A percentile compares a stretch with the other conserved stretches of the same genome.
Evolutionary conservation across 2,797 vertebrate species (phyloP).

Genomic region (Mormyrus proboscirostris): DNA sequence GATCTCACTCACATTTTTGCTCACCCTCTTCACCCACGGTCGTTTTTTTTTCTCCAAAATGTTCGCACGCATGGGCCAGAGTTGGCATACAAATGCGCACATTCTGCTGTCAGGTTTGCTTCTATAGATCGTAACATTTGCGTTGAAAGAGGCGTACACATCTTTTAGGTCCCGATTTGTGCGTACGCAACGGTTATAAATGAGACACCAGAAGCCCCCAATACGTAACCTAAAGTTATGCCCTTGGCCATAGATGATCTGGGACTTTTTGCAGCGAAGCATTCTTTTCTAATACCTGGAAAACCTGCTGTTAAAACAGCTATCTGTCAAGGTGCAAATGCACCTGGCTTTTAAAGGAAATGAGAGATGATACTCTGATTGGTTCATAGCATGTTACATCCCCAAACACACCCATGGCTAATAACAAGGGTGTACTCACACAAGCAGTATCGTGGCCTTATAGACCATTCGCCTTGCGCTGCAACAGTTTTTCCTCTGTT

Average conservation of each 20-base stretch:
- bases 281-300: not conserved
- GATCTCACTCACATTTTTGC: no score
- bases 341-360: not conserved
- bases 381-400: not conserved
- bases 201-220: not conserved
- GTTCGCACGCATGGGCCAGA: no score
- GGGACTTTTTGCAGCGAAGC: not conserved
- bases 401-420: not conserved
- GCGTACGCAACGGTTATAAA: no score
- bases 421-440: not conserved
- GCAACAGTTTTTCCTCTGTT: not conserved
- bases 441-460: not conserved
- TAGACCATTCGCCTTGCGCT: not conserved
- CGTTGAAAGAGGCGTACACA: no score
- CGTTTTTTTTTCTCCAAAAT: no score
- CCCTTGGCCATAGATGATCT: not conserved
- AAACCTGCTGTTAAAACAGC: not conserved
- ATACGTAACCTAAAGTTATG: not conserved
- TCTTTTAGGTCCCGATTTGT: no score
- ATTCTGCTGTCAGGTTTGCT: no score
- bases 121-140: no score
- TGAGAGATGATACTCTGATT: not conserved
- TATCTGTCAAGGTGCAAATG: not conserved
- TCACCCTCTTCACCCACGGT: no score
- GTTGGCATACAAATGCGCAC: no score